These are phyloP conservation scores for Sinocyclocheilus anshuiensis DNA, from an alignment of 2,113 vertebrate species.

Conservation along the genomic window DNA sequence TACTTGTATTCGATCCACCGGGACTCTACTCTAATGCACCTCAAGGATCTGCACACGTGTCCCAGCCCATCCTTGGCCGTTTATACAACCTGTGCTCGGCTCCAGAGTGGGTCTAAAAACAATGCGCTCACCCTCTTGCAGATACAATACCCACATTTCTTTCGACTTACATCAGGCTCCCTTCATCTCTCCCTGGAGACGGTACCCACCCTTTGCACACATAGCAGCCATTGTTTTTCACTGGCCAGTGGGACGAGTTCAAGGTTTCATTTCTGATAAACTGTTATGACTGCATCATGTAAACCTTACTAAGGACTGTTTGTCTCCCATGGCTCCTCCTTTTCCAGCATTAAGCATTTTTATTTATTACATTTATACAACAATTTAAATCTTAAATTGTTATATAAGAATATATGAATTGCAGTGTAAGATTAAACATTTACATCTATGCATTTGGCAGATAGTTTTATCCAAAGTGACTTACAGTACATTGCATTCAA, in stretches of 20 bases:
- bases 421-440: neutral
- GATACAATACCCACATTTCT: constrained; percentile 69
- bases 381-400: neutral
- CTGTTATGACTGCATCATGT: constrained; percentile 72
- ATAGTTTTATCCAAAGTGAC: neutral
- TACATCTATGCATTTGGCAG: neutral
- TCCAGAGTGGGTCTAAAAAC: constrained; percentile 31
- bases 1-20: constrained; percentile 16
- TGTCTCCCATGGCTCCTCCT: constrained; percentile 52
- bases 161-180: constrained; percentile 74
- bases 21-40: neutral
- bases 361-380: neutral
- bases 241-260: constrained; percentile 40
- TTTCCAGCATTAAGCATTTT: neutral
- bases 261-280: constrained; percentile 66
- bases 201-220: constrained; percentile 49
- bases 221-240: constrained; percentile 68
- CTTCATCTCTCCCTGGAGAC: constrained; percentile 68
- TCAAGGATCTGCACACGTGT: neutral
- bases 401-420: neutral
- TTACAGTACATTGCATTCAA: neutral
- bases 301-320: constrained; percentile 66
- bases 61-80: constrained; percentile 20
- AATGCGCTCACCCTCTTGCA: constrained; percentile 50
- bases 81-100: neutral